Evolutionary conservation across 1,140 invertebrate species (phyloP), one percentile per base, ranked within the genome.

Genomic region (Plectrocnemia conspersa): DNA sequence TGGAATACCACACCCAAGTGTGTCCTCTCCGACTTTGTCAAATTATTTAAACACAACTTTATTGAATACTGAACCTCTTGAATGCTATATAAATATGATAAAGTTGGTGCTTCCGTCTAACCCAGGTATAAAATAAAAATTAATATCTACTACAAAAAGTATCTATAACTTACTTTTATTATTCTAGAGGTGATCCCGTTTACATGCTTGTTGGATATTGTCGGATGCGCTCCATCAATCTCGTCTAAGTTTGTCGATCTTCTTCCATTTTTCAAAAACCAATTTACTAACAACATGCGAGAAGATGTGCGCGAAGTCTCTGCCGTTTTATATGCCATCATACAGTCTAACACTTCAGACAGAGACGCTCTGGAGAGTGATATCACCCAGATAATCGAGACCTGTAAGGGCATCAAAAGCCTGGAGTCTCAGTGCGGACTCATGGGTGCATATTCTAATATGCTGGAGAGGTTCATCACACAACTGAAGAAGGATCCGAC

Each of bases 371-470:
- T 84, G 58, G 80, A 81, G 29, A 71, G 67, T 13, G 75, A 77
- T 22, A 68, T 83, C 5, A 68, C 69, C 4, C 76, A 78, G 58
- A 76, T 83, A 35, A 69, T 82, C 1, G 65, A 59, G 36, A 67
- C 77, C 53, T 74, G 72, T 1, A 69, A 71, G 33, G 71, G 54
- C 42, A 75, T 74, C 63, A 83, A 82, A 66, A 75, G 69, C 63
- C 66, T 88, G 27, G 88, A 91, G 68, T 70, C 76, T 2, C 85
- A 89, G 63, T 86, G 89, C 63, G 88, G 89, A 0, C 79, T 81
- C 29, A 64, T 91, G 18, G 67, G 85, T 16, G 81, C 82, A 2
- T 69, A 88, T 24, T 82, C 83, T 9, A 79, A 81, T 64, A 73
- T 82, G 59, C 77, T 89, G 55, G 84, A 88, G 53, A 73, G 81